Conservation (phyloP, 1,140 invertebrate species). For the Episyrphus balteatus region DNA sequence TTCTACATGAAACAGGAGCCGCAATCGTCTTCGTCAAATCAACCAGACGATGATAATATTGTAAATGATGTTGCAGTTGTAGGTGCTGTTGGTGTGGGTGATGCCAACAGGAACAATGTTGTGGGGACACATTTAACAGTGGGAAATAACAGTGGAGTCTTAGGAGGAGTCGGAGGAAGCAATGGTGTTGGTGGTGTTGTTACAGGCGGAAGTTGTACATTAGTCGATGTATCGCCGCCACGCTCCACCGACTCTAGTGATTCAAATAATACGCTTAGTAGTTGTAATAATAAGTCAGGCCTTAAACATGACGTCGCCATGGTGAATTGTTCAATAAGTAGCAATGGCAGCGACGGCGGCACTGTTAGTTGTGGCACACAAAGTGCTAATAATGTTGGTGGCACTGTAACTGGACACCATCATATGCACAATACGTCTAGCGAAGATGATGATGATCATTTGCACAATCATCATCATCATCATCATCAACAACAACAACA, state of each 20-base stretch:
- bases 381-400: neutral
- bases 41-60: no score
- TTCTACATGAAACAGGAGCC: neutral
- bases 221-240: neutral
- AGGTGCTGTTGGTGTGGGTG: no score
- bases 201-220: neutral
- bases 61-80: no score
- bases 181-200: neutral
- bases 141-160: no score
- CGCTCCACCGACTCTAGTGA: constrained; percentile 7
- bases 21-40: neutral
- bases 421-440: neutral
- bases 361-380: constrained; percentile 8
- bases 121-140: no score
- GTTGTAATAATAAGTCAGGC: constrained; percentile 17
- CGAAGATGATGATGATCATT: constrained; percentile 8
- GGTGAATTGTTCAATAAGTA: constrained; percentile 31
- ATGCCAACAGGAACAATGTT: no score
- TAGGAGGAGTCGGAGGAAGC: neutral
- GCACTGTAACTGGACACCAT: neutral
- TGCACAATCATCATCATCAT: neutral
- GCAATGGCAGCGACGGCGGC: constrained; percentile 22
- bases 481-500: constrained; percentile 10
- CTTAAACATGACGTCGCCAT: constrained; percentile 21
- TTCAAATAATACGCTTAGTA: constrained; percentile 27